Conservation (phyloP, 2,797 vertebrate genomes). For the Nothura maculosa region DNA sequence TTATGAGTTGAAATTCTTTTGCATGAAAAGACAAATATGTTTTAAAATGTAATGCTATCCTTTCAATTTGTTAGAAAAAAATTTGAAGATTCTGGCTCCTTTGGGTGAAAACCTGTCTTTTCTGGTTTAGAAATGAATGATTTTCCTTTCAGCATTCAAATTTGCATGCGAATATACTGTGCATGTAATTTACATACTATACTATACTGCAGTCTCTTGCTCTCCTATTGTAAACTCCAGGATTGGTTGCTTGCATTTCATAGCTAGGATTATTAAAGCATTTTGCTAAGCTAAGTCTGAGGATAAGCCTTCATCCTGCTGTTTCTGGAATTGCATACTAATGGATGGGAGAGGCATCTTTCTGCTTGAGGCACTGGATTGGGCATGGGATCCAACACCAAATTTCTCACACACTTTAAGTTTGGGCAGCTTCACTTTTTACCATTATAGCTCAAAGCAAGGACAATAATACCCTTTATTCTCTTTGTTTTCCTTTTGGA, state of each 20-base stretch:
- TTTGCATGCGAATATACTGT: conserved; percentile 66
- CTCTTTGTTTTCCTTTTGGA: conserved; percentile 11
- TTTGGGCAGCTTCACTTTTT: not conserved
- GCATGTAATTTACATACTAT: conserved; percentile 65
- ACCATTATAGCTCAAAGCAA: not conserved
- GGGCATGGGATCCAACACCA: not conserved
- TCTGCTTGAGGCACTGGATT: not conserved
- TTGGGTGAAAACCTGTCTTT: conserved; percentile 14
- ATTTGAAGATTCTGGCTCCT: conserved; percentile 21
- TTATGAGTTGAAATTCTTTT: not conserved
- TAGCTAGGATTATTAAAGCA: conserved; percentile 61
- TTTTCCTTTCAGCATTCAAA: conserved; percentile 58
- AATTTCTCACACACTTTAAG: not conserved
- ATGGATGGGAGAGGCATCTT: not conserved
- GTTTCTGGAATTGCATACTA: conserved; percentile 21
- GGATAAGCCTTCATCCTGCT: conserved; percentile 40
- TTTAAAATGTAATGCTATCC: conserved; percentile 27
- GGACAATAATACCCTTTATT: not conserved
- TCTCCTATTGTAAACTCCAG: conserved; percentile 53
- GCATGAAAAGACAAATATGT: not conserved
- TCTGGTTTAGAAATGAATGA: conserved; percentile 46
- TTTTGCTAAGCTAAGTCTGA: conserved; percentile 63
- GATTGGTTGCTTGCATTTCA: conserved; percentile 52
- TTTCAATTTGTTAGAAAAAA: not conserved
- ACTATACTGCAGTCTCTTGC: conserved; percentile 28